Evolutionary conservation across 2,888 invertebrate genomes (phyloP).

Genomic region (Zeuzera pyrina): DNA sequence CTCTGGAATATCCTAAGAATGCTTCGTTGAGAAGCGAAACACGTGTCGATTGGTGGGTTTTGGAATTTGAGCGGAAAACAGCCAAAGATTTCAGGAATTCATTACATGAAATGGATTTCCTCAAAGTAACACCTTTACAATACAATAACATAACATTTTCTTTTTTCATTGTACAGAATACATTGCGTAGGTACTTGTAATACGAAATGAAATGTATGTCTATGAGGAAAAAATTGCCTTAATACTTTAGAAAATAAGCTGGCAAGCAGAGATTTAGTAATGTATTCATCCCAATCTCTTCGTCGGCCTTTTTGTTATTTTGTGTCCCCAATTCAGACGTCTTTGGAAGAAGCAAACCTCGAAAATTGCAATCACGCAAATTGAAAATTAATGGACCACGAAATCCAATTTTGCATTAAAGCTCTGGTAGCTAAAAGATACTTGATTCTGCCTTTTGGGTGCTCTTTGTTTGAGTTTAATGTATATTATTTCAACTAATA

Average conservation of each 20-base stretch:
- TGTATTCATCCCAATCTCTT: constrained; percentile 53
- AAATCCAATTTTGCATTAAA: constrained; percentile 66
- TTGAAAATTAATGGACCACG: constrained; percentile 71
- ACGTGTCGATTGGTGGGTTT: too few relatives aligned
- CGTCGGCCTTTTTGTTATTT: constrained; percentile 57
- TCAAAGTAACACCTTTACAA: too few relatives aligned
- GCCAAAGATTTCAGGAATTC: too few relatives aligned
- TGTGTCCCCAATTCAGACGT: constrained; percentile 48
- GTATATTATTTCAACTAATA: constrained; percentile 1
- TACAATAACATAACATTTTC: too few relatives aligned
- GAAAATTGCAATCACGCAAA: constrained; percentile 71
- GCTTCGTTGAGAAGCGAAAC: too few relatives aligned
- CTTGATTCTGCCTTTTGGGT: constrained; percentile 25
- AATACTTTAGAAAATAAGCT: constrained; percentile 13
- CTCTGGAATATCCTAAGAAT: too few relatives aligned
- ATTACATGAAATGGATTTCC: too few relatives aligned
- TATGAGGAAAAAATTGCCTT: too few relatives aligned
- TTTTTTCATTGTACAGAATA: too few relatives aligned
- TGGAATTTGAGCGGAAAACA: too few relatives aligned
- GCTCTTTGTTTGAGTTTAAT: neutral
- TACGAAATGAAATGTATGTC: too few relatives aligned
- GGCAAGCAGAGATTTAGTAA: constrained; percentile 29
- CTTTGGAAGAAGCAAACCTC: constrained; percentile 62
- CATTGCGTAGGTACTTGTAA: too few relatives aligned
- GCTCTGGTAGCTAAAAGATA: constrained; percentile 32